Conservation (phyloP, 1,140 invertebrate species). For the Drosophila arizonae region DNA sequence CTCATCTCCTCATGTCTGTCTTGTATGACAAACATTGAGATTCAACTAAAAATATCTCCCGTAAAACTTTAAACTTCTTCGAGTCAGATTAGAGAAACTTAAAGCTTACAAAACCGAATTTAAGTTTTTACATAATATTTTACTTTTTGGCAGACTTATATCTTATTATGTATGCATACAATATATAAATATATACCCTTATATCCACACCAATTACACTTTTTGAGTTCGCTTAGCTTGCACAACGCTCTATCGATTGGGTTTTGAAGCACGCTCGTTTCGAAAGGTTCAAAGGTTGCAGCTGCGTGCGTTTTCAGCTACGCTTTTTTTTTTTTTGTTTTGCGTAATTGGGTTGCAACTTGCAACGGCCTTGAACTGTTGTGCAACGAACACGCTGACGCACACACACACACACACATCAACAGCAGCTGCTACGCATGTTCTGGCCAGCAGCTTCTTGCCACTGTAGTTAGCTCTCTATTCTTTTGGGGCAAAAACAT, state of each 20-base stretch:
- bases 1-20: too few relatives aligned
- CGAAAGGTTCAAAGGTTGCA: conserved; percentile 57
- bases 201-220: too few relatives aligned
- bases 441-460: background rate
- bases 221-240: background rate
- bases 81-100: too few relatives aligned
- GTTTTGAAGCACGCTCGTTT: background rate
- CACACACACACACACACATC: conserved; percentile 6
- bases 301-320: conserved; percentile 25
- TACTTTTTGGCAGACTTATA: too few relatives aligned
- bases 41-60: too few relatives aligned
- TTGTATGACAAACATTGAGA: too few relatives aligned
- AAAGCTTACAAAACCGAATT: too few relatives aligned
- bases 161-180: too few relatives aligned
- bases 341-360: conserved; percentile 74
- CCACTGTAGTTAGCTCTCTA: too few relatives aligned
- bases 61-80: too few relatives aligned
- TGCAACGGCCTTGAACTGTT: conserved; percentile 72
- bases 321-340: conserved; percentile 53
- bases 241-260: conserved; percentile 2
- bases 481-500: background rate
- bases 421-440: background rate
- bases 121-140: too few relatives aligned
- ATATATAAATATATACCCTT: too few relatives aligned
- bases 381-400: conserved; percentile 40